These are phyloP conservation scores for Archips crataeganus DNA, from an alignment of 2,888 invertebrate species.

Conservation along the genomic window DNA sequence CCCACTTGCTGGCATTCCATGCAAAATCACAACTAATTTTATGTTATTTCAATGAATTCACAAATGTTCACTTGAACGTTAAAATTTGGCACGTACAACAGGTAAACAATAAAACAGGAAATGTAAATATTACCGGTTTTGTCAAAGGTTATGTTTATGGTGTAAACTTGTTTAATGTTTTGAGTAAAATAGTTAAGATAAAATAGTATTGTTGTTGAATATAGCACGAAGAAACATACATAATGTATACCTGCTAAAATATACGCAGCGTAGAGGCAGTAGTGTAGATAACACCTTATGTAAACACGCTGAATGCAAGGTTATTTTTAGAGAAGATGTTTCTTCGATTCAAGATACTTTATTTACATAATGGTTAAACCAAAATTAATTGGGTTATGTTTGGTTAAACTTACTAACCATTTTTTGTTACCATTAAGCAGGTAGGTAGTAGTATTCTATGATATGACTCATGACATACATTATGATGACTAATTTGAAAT, in stretches of 20 bases:
- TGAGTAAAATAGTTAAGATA: slow-evolving; percentile 7
- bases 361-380: slow-evolving; percentile 3
- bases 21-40: slow-evolving; percentile 34
- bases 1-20: slow-evolving; percentile 53
- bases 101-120: slow-evolving; percentile 34
- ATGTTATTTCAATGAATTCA: slow-evolving; percentile 31
- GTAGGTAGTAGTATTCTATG: no score
- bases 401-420: no score
- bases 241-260: background rate
- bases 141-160: slow-evolving; percentile 34
- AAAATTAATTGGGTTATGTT: background rate
- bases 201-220: slow-evolving; percentile 4
- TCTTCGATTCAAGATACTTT: slow-evolving; percentile 2
- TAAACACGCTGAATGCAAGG: slow-evolving; percentile 18
- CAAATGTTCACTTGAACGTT: slow-evolving; percentile 28
- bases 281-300: slow-evolving; percentile 8
- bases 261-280: background rate
- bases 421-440: no score
- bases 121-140: slow-evolving; percentile 38
- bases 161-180: slow-evolving; percentile 23
- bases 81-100: slow-evolving; percentile 30
- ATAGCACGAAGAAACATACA: background rate
- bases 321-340: slow-evolving; percentile 12
- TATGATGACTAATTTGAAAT: no score
- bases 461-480: no score